Percentiles rank a stretch among this genome's conserved stretches.
These are phyloP conservation scores for Gymnocypris eckloni DNA, from an alignment of 2,797 vertebrate species.

Conservation along the genomic window DNA sequence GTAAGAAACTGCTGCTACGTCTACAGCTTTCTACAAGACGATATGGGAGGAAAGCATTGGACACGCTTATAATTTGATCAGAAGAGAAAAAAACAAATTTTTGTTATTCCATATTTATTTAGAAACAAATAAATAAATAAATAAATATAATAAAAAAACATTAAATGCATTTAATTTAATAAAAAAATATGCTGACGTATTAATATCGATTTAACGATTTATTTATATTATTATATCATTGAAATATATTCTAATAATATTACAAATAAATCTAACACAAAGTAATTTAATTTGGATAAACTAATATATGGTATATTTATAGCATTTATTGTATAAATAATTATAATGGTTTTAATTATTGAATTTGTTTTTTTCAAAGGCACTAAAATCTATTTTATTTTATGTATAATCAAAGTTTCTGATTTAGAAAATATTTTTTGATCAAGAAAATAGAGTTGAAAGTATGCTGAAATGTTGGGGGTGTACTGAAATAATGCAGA, in stretches of 20 bases:
- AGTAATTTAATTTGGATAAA: neutral
- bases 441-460: neutral
- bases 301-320: neutral
- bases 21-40: constrained; percentile 59
- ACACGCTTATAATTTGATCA: neutral
- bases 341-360: neutral
- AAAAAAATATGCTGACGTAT: too few relatives aligned
- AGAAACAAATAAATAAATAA: too few relatives aligned
- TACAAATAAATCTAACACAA: neutral
- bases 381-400: neutral
- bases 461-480: too few relatives aligned
- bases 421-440: neutral
- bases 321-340: neutral
- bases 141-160: too few relatives aligned
- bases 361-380: neutral
- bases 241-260: neutral
- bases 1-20: constrained; percentile 65
- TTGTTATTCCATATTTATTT: too few relatives aligned
- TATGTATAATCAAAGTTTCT: neutral
- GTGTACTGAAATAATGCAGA: neutral
- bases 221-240: neutral
- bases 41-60: neutral
- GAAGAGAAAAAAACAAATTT: too few relatives aligned
- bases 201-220: too few relatives aligned
- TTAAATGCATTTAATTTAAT: too few relatives aligned